Percentiles rank a stretch among this genome's conserved stretches.
Evolutionary conservation across 1,140 invertebrate species (phyloP).

Genomic region (Phymastichus coffea): DNA sequence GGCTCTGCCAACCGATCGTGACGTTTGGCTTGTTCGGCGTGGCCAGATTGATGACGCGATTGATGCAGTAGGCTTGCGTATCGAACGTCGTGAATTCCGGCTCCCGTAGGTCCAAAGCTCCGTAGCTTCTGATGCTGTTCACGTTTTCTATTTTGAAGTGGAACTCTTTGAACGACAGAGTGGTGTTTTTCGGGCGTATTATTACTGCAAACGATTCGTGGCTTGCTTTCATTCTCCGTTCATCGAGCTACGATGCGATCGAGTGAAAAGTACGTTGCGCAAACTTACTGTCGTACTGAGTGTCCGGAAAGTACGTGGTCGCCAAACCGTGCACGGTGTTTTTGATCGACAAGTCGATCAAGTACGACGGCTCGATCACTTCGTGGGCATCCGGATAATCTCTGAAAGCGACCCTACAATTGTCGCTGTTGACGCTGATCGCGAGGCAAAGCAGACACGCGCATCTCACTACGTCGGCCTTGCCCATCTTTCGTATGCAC

Average conservation of each 20-base stretch:
- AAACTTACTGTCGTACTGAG: constrained; percentile 48
- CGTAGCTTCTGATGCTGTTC: constrained; percentile 49
- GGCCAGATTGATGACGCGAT: constrained; percentile 66
- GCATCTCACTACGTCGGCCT: too few relatives aligned
- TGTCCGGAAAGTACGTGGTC: constrained; percentile 48
- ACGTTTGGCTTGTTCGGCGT: constrained; percentile 77
- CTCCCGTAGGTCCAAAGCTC: constrained; percentile 66
- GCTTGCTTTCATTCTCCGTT: too few relatives aligned
- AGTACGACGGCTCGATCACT: background rate
- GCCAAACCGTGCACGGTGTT: constrained; percentile 32
- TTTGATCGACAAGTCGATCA: background rate
- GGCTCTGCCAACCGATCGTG: constrained; percentile 70
- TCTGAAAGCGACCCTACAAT: constrained; percentile 18
- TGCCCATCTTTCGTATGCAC: too few relatives aligned
- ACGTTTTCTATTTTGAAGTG: constrained; percentile 63
- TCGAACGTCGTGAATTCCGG: constrained; percentile 70
- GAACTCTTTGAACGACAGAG: constrained; percentile 72
- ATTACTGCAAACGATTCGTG: constrained; percentile 39
- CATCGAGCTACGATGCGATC: too few relatives aligned
- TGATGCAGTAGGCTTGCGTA: constrained; percentile 73
- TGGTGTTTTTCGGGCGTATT: constrained; percentile 33
- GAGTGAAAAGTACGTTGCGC: background rate
- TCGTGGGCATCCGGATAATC: too few relatives aligned
- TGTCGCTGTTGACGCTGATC: background rate
- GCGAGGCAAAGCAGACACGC: too few relatives aligned